These are phyloP conservation scores for Myiotriccus ornatus DNA, from an alignment of 2,797 vertebrate species.

Conservation along the genomic window DNA sequence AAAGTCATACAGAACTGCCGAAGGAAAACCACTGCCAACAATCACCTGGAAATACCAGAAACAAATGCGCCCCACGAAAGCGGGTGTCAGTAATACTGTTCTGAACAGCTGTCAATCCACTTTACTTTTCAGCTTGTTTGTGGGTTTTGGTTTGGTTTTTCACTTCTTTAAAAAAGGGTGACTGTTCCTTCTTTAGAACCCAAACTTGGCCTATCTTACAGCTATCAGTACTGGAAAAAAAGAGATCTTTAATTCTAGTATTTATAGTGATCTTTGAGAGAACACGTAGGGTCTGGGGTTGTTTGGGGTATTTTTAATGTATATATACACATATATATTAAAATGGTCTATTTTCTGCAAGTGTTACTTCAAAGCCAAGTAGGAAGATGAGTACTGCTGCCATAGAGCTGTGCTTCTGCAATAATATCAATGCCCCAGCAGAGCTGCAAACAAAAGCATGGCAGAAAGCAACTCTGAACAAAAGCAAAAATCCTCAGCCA, in stretches of 20 bases:
- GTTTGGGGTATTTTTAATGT: neutral
- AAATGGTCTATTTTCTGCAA: neutral
- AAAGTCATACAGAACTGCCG: slow-evolving; percentile 43
- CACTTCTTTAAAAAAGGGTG: neutral
- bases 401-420: neutral
- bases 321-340: neutral
- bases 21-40: neutral
- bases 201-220: neutral
- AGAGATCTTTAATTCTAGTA: neutral
- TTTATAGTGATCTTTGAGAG: neutral
- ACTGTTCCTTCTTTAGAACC: neutral
- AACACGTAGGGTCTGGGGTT: neutral
- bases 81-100: neutral
- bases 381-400: neutral
- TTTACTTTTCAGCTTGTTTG: neutral
- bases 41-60: slow-evolving; percentile 58
- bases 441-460: neutral
- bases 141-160: neutral
- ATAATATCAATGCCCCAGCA: neutral
- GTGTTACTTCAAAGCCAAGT: neutral
- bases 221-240: neutral
- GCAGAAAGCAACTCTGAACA: neutral
- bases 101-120: neutral
- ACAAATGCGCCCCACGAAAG: neutral
- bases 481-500: neutral